Evolutionary conservation across 2,113 vertebrate species (phyloP).

Genomic region (Cathartes aura): DNA sequence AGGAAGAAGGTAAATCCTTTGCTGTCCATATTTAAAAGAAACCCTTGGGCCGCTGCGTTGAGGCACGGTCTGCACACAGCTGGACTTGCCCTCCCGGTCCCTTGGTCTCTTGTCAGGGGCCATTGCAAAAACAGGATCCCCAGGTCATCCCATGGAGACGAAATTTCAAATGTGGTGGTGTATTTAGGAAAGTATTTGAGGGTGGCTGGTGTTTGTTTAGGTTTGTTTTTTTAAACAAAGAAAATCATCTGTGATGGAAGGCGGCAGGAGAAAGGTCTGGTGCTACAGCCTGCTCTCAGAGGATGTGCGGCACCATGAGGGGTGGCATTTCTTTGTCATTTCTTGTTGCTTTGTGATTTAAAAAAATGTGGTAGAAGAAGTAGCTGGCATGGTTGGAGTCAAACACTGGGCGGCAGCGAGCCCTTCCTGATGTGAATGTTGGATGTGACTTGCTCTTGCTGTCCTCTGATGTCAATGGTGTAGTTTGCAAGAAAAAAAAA

Average conservation of each 20-base stretch:
- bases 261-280: background rate
- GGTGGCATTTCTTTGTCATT: background rate
- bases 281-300: background rate
- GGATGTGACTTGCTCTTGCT: background rate
- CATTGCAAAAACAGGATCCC: background rate
- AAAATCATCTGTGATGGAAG: background rate
- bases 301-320: fast-evolving
- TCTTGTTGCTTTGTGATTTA: background rate
- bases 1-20: background rate
- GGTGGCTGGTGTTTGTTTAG: background rate
- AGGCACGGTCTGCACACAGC: background rate
- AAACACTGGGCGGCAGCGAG: background rate
- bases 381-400: background rate
- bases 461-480: background rate
- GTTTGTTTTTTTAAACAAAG: background rate
- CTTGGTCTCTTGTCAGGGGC: background rate
- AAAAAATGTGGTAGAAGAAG: background rate
- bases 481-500: background rate
- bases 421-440: fast-evolving
- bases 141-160: fast-evolving
- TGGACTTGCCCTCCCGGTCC: fast-evolving
- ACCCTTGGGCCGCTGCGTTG: fast-evolving
- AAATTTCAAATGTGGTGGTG: background rate
- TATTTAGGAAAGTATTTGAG: background rate
- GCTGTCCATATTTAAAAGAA: background rate